Conservation (phyloP, 2,888 invertebrate species). For the Conus canariensis region DNA sequence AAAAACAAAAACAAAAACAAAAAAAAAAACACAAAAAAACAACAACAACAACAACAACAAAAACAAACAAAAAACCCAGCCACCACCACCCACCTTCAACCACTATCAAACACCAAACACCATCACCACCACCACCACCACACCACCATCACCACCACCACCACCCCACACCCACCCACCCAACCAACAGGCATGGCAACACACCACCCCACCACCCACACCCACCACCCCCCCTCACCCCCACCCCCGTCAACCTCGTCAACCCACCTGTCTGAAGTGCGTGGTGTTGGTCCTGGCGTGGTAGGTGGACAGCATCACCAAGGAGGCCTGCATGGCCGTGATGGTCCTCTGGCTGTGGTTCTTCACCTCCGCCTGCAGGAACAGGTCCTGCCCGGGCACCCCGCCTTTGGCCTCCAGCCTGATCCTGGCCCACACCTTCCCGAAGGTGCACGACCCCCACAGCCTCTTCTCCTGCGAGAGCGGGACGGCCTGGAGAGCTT, state of each 20-base stretch:
- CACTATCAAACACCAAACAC: neutral
- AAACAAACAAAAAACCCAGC: neutral
- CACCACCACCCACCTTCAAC: neutral
- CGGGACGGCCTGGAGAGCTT: constrained; percentile 47
- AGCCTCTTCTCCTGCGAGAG: constrained; percentile 62
- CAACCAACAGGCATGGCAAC: neutral
- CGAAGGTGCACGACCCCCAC: constrained; percentile 68
- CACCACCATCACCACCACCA: neutral
- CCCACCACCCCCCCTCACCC: neutral
- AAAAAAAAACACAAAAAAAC: neutral
- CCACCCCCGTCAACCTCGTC: neutral
- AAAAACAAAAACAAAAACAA: neutral
- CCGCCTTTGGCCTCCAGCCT: constrained; percentile 69
- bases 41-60: too few relatives aligned
- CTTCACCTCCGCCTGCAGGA: constrained; percentile 73
- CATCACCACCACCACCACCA: neutral
- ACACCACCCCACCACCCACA: neutral
- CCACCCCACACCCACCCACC: neutral
- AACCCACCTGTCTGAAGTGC: constrained; percentile 64
- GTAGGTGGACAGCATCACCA: constrained; percentile 75
- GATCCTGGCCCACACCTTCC: constrained; percentile 64
- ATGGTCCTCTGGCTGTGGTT: constrained; percentile 71
- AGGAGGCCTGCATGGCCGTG: constrained; percentile 69
- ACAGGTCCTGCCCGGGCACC: constrained; percentile 77
- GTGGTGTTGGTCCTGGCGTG: constrained; percentile 69